Percentiles rank a stretch among this genome's conserved stretches.
phyloP scores from a whole-genome alignment of 1,140 invertebrate genomes.

The Lanistes nyassanus region DNA sequence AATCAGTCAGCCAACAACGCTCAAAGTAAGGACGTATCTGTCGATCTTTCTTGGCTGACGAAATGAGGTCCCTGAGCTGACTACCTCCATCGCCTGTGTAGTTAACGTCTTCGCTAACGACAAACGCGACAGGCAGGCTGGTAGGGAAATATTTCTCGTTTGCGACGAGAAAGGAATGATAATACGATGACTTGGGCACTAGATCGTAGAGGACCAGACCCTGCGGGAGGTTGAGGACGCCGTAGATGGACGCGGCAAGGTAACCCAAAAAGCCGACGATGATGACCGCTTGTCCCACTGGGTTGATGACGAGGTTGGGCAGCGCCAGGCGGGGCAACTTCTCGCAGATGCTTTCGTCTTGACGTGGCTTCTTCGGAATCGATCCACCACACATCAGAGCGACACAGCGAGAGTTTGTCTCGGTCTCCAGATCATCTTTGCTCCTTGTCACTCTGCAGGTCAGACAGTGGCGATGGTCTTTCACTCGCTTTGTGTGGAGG shows the following conservation, averaged over 20 bases:
- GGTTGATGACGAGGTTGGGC: slow-evolving; percentile 11
- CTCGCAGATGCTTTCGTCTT: slow-evolving; percentile 22
- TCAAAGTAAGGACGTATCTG: slow-evolving; percentile 19
- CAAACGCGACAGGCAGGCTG: slow-evolving; percentile 25
- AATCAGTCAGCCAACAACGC: slow-evolving; percentile 30
- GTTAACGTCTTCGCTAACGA: slow-evolving; percentile 12
- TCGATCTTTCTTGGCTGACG: slow-evolving; percentile 7
- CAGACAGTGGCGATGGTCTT: slow-evolving; percentile 29
- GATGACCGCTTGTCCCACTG: slow-evolving; percentile 63
- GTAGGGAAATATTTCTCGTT: slow-evolving; percentile 26
- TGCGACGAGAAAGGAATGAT: slow-evolving; percentile 25
- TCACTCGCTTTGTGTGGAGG: slow-evolving; percentile 34
- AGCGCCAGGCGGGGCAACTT: slow-evolving; percentile 6
- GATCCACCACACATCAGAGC: slow-evolving; percentile 11
- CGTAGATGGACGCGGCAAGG: slow-evolving; percentile 86
- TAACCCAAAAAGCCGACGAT: slow-evolving; percentile 86
- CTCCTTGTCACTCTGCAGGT: slow-evolving; percentile 35
- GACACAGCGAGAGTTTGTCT: neutral
- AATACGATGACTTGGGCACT: slow-evolving; percentile 61
- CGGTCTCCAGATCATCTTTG: slow-evolving; percentile 11
- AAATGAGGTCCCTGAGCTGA: slow-evolving; percentile 21
- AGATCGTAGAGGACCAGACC: slow-evolving; percentile 78
- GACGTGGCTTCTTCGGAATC: neutral
- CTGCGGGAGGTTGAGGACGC: slow-evolving; percentile 83
- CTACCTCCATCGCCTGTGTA: slow-evolving; percentile 20